A percentile compares a stretch with the other conserved stretches of the same genome.
phyloP scores from a whole-genome alignment of 2,113 vertebrate species.

The zebrafish (Danio rerio) region GRCz12tu NC_133178.1:24579001-24579500 shows the following conservation, averaged over 20 bases:
- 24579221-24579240: no score
- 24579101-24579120: conserved; percentile 77
- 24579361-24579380: no score
- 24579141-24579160: conserved; percentile 68
- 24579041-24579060: conserved; percentile 69
- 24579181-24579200: background rate
- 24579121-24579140: conserved; percentile 67
- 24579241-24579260: background rate
- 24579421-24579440: no score
- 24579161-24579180: background rate
- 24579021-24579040: background rate
- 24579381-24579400: no score
- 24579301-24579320: no score
- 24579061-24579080: conserved; percentile 75
- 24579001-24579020: background rate
- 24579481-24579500: background rate
- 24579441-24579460: background rate
- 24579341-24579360: no score
- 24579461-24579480: background rate
- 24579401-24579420: no score
- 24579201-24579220: no score
- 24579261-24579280: no score
- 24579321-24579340: no score
- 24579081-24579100: conserved; percentile 68
- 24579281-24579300: no score